Evolutionary conservation across 2,113 vertebrate species (phyloP).

Genomic region (Megaptera novaeangliae): DNA sequence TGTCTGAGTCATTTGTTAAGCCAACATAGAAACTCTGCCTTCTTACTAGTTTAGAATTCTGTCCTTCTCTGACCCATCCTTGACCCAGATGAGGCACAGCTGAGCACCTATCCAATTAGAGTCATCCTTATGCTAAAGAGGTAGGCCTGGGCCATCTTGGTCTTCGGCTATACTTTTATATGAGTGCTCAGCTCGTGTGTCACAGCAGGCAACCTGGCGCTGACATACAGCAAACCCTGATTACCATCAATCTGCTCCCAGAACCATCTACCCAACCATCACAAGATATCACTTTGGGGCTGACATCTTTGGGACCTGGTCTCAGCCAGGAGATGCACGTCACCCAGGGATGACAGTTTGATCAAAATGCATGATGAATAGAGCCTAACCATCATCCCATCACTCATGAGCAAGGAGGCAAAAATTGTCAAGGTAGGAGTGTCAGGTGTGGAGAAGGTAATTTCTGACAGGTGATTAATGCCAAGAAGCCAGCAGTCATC

Average conservation of each 20-base stretch:
- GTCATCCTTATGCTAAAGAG: background rate
- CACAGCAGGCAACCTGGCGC: background rate
- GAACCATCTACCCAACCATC: constrained; percentile 38
- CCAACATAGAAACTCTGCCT: background rate
- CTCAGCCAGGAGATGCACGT: constrained; percentile 34
- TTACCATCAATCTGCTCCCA: constrained; percentile 40
- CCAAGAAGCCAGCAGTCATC: constrained; percentile 47
- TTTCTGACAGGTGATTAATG: constrained; percentile 71
- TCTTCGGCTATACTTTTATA: background rate
- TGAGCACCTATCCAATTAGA: constrained; percentile 32
- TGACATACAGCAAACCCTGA: background rate
- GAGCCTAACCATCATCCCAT: constrained; percentile 45
- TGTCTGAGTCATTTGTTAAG: background rate
- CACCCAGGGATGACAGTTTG: constrained; percentile 52
- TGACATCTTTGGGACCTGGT: constrained; percentile 50
- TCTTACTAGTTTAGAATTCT: constrained; percentile 7
- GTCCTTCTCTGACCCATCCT: background rate
- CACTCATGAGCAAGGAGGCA: constrained; percentile 58
- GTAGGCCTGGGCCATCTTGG: background rate
- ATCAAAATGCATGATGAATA: constrained; percentile 67
- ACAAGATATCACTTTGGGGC: constrained; percentile 36
- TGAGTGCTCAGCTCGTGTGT: background rate
- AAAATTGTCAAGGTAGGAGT: constrained; percentile 52
- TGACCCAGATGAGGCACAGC: background rate
- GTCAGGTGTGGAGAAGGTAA: constrained; percentile 58